These are phyloP conservation scores for Phasia obesa DNA, from an alignment of 2,888 invertebrate species.

Conservation along the genomic window DNA sequence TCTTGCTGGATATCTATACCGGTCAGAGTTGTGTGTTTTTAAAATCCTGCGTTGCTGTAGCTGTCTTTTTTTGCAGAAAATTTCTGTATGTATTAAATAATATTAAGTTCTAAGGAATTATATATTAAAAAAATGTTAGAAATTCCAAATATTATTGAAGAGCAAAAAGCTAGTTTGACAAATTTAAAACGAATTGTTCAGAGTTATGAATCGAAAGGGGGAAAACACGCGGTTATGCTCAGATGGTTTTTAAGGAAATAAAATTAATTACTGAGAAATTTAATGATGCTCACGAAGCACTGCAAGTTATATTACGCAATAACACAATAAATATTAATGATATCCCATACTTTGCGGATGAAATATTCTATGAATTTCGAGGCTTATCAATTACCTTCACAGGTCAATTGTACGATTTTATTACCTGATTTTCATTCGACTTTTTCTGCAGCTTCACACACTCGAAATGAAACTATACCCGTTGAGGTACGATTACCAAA, in stretches of 20 bases:
- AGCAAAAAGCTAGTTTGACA: no score
- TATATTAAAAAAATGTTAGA: no score
- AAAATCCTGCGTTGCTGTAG: constrained; percentile 13
- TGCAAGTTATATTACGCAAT: background rate
- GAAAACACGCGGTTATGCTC: constrained; percentile 39
- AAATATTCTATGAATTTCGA: constrained; percentile 34
- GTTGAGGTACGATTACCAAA: constrained; percentile 51
- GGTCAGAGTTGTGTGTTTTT: no score
- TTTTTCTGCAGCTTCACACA: no score
- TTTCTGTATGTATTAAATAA: no score
- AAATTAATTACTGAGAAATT: constrained; percentile 14
- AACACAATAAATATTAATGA: constrained; percentile 21
- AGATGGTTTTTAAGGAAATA: constrained; percentile 14
- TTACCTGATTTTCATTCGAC: no score
- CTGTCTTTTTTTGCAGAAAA: no score
- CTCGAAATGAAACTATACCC: no score
- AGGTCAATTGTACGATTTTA: constrained; percentile 20
- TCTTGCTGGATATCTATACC: no score
- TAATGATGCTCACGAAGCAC: constrained; percentile 4
- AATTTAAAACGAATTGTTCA: no score
- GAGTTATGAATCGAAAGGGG: background rate
- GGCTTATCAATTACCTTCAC: constrained; percentile 20
- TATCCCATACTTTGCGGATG: constrained; percentile 33
- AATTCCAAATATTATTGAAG: no score
- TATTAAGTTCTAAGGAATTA: no score